phyloP scores from a whole-genome alignment of 2,113 vertebrate genomes.

The Boulengeromyrus knoepffleri region DNA sequence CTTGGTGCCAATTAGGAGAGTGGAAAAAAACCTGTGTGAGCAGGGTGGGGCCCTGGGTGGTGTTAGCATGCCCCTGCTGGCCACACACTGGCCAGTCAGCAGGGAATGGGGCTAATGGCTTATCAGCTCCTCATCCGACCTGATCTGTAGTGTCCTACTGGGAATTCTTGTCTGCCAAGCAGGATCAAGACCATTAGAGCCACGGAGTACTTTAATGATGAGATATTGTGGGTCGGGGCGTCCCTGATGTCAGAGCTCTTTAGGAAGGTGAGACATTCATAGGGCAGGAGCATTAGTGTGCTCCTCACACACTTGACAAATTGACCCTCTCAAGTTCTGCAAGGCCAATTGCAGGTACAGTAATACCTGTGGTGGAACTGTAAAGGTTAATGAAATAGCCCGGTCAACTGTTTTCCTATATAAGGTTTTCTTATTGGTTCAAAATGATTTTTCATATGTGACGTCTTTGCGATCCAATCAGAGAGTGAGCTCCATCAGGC shows the following conservation, averaged over 20 bases:
- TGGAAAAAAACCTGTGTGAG: slow-evolving; percentile 19
- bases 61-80: slow-evolving; percentile 54
- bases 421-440: neutral
- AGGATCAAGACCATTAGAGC: slow-evolving; percentile 9
- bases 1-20: slow-evolving; percentile 64
- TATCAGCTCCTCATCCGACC: slow-evolving; percentile 58
- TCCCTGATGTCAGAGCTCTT: neutral
- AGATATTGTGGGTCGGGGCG: slow-evolving; percentile 28
- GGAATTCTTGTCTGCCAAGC: slow-evolving; percentile 52
- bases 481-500: neutral
- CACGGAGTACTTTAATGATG: slow-evolving; percentile 19
- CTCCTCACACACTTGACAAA: neutral
- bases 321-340: neutral
- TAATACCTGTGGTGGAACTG: neutral
- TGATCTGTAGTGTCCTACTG: slow-evolving; percentile 43
- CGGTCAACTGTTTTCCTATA: neutral
- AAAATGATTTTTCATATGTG: neutral
- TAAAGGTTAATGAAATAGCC: neutral
- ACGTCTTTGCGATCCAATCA: neutral
- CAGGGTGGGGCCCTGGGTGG: slow-evolving; percentile 18
- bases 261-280: neutral
- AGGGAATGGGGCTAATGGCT: slow-evolving; percentile 55
- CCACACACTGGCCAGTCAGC: slow-evolving; percentile 31
- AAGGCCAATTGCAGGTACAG: neutral
- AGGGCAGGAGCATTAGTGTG: neutral